These are phyloP conservation scores for Burhinus oedicnemus DNA, from an alignment of 2,113 vertebrate species.

Conservation along the genomic window DNA sequence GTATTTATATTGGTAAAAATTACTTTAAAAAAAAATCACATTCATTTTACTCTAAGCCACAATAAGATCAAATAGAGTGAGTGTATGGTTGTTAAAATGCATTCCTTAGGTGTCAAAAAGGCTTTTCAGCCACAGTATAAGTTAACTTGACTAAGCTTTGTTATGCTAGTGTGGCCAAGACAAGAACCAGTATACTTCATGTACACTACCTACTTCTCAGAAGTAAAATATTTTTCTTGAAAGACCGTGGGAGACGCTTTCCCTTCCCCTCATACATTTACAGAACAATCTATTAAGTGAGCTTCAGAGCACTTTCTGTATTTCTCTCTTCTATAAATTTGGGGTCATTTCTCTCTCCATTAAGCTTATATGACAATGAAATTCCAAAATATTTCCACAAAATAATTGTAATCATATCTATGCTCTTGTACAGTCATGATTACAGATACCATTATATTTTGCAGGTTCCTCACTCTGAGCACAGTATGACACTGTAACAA, in stretches of 20 bases:
- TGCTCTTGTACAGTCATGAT: background rate
- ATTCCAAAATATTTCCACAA: background rate
- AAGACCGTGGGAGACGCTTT: background rate
- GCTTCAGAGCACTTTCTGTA: background rate
- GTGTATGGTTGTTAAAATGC: background rate
- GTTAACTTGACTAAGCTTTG: background rate
- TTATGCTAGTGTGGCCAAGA: background rate
- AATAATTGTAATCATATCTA: background rate
- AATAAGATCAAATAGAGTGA: background rate
- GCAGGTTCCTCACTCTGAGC: background rate
- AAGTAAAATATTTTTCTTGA: background rate
- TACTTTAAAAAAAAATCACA: background rate
- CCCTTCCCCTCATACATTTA: background rate
- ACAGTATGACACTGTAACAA: background rate
- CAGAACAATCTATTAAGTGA: background rate
- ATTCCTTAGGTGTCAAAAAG: background rate
- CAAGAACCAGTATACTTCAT: background rate
- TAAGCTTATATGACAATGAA: background rate
- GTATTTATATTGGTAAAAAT: background rate
- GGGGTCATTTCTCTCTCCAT: background rate
- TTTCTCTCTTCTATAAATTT: background rate
- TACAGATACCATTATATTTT: background rate
- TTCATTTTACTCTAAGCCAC: background rate
- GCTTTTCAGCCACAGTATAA: background rate
- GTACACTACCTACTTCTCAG: background rate